Evolutionary conservation across 2,888 invertebrate species (phyloP).

Genomic region (Eristalis arbustorum): DNA sequence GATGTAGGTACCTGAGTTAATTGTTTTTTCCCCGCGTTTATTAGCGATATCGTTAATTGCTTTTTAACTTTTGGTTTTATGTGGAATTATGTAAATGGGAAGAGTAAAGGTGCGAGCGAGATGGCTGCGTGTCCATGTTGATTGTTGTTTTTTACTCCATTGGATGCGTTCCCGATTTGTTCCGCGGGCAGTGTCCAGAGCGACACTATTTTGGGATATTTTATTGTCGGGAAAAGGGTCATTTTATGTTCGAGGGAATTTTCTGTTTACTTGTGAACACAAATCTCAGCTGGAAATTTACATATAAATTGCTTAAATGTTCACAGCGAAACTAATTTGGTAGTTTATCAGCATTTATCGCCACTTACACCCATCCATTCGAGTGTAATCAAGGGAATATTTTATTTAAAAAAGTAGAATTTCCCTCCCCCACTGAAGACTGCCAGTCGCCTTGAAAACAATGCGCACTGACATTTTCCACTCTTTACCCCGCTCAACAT

Average conservation of each 20-base stretch:
- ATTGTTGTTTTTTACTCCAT: not conserved
- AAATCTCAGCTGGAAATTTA: not conserved
- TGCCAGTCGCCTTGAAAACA: constrained; percentile 67
- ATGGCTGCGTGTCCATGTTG: not conserved
- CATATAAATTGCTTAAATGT: too few species aligned
- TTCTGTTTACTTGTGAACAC: not conserved
- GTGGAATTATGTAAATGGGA: constrained; percentile 43
- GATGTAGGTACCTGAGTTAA: not conserved
- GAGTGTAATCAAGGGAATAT: too few species aligned
- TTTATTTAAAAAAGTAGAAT: not conserved
- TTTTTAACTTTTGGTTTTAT: not conserved
- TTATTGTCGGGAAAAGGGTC: not conserved
- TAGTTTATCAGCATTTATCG: too few species aligned
- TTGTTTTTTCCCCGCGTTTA: not conserved
- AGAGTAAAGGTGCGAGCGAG: not conserved
- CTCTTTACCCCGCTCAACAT: not conserved
- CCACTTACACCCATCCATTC: too few species aligned
- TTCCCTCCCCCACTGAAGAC: constrained; percentile 30
- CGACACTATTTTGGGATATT: not conserved
- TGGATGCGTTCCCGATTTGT: constrained; percentile 11
- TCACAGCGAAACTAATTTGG: too few species aligned
- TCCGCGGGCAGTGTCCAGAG: constrained; percentile 24
- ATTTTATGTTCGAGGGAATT: not conserved
- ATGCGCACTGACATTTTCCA: constrained; percentile 67
- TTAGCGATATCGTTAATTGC: constrained; percentile 19